Evolutionary conservation across 2,888 invertebrate species (phyloP), one percentile per base, ranked within the genome.

Genomic region (Epirrita christyi): DNA sequence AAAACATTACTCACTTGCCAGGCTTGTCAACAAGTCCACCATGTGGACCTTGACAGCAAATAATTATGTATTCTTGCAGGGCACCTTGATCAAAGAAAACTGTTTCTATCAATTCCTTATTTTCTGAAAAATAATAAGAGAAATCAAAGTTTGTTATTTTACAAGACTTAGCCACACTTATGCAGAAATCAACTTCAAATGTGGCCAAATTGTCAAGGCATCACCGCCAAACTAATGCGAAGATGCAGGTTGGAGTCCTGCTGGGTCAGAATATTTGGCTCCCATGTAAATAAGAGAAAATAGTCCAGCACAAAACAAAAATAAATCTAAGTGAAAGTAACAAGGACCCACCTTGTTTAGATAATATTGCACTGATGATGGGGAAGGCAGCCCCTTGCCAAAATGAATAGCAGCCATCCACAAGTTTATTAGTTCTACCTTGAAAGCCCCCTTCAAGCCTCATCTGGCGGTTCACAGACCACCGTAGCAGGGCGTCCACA

Each of bases 361-460:
- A 83, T 86, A 97, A 88, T 64, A 97, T 93, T 58, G 95, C 94
- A 81, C 98, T 96, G 41, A 98, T 93, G 42, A 99, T 93, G 14
- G 98, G 97, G 81, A 99, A 96, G 42, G 96, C 94, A 47, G 97
- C 98, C 28, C 98, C 98, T 88, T 98, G 98, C 99, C 99, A 99
- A 91, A 99, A 99, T 0, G 98, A 98, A 83, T 99, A 99, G 85
- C 99, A 99, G 2, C 97, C 97, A 93, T 99, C 99, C 0, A 99
- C 99, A 64, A 99, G 92, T 89, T 99, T 99, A 87, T 99, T 99
- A 1, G 99, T 98, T 75, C 99, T 94, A 0, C 99, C 99, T 92
- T 98, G 96, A 81, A 99, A 99, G 6, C 99, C 99, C 29, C 99
- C 99, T 88, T 99, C 99, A 64, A 96, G 94, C 61, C 93, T 92